A percentile compares a stretch with the other conserved stretches of the same genome.
Conservation (phyloP, 1,140 invertebrate species). For the Drosophila punjabiensis region DNA sequence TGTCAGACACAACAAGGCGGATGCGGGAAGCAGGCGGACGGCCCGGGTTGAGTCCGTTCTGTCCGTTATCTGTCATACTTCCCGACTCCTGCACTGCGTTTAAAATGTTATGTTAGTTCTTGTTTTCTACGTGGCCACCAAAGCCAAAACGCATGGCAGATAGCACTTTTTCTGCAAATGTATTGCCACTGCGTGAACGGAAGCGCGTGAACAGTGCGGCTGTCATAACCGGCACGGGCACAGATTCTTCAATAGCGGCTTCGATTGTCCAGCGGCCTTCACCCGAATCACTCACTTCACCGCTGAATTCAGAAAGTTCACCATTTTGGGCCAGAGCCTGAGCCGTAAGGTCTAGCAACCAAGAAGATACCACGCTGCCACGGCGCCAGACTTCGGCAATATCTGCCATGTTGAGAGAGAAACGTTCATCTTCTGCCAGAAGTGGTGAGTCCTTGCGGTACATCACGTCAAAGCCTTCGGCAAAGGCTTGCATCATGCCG, state of each 20-base stretch:
- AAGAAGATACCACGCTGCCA: neutral
- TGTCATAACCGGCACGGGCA: neutral
- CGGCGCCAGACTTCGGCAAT: constrained; percentile 4
- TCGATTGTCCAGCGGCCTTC: constrained; percentile 3
- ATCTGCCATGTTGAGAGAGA: neutral
- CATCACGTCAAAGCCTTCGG: neutral
- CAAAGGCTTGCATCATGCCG: constrained; percentile 4
- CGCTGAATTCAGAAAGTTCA: neutral
- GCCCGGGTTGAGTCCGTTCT: too few relatives aligned
- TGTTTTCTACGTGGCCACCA: neutral
- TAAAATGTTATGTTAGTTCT: neutral
- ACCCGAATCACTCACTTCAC: neutral
- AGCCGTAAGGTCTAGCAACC: neutral
- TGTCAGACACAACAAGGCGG: neutral
- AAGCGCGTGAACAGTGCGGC: neutral
- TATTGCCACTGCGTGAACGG: neutral
- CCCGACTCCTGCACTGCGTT: too few relatives aligned
- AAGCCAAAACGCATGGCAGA: constrained; percentile 2
- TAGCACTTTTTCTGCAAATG: neutral
- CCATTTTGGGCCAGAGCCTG: neutral
- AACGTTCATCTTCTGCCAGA: neutral
- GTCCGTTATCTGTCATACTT: too few relatives aligned
- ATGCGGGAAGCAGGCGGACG: neutral
- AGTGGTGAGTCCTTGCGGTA: neutral
- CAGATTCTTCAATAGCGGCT: neutral